Conservation (phyloP, 1,140 invertebrate species). For the Drosophila tropicalis region DNA sequence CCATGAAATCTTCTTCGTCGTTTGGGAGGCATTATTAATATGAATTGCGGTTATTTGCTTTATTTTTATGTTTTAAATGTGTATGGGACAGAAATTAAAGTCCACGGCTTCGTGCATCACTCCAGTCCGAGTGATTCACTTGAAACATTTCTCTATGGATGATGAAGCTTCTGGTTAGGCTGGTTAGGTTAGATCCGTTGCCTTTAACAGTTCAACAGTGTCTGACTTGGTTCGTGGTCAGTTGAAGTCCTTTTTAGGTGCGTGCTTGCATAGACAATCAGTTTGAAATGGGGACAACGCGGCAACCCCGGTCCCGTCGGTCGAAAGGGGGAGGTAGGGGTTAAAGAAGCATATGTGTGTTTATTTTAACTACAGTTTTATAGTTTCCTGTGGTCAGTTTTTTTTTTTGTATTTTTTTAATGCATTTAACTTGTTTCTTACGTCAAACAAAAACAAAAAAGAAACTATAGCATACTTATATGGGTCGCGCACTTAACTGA, state of each 20-base stretch:
- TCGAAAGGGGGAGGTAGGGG: no score
- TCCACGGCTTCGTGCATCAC: conserved; percentile 59
- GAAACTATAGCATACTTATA: conserved; percentile 44
- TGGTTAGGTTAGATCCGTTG: conserved; percentile 32
- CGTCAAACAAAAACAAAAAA: conserved; percentile 16
- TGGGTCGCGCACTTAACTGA: conserved; percentile 23
- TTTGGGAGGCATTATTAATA: conserved; percentile 77
- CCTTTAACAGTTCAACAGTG: conserved; percentile 66
- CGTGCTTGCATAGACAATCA: conserved; percentile 56
- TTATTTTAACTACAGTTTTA: conserved; percentile 11
- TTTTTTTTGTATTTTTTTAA: conserved; percentile 4
- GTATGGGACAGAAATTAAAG: conserved; percentile 33
- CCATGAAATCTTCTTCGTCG: conserved; percentile 83
- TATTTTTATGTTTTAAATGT: not conserved
- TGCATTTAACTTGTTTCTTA: conserved; percentile 37
- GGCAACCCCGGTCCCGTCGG: not conserved
- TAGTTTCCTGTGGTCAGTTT: conserved; percentile 7
- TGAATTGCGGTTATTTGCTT: not conserved
- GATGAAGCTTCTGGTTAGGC: not conserved
- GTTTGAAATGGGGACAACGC: conserved; percentile 19
- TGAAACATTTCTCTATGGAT: conserved; percentile 34
- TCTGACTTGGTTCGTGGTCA: conserved; percentile 43
- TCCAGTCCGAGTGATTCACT: conserved; percentile 51
- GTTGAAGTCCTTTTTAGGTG: conserved; percentile 27
- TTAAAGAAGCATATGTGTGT: no score